Conservation (phyloP, 2,888 invertebrate genomes). For the Metallyticus violacea region DNA sequence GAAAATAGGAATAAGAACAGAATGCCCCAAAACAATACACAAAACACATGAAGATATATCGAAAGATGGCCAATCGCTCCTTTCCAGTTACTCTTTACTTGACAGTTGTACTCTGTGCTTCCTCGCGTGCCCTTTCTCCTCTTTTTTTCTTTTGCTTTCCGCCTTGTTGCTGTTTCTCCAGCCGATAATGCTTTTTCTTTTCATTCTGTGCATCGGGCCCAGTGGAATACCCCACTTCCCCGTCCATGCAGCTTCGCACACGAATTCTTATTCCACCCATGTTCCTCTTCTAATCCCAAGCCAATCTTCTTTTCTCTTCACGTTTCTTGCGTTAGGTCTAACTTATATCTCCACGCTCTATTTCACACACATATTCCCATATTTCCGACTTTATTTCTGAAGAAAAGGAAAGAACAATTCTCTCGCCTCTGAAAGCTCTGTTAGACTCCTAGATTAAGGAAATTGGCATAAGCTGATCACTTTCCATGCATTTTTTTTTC, state of each 20-base stretch:
- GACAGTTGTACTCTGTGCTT: background rate
- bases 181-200: conserved; percentile 17
- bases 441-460: too few relatives aligned
- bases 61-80: background rate
- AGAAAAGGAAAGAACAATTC: background rate
- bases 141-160: conserved; percentile 19
- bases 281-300: conserved; percentile 31
- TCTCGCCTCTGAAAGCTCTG: too few relatives aligned
- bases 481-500: too few relatives aligned
- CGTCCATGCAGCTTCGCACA: background rate
- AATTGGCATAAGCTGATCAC: too few relatives aligned
- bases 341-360: background rate
- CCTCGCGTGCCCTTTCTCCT: background rate
- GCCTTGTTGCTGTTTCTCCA: background rate
- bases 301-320: conserved; percentile 29
- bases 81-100: background rate
- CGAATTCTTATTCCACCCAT: conserved; percentile 29
- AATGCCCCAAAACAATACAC: background rate
- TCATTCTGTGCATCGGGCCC: conserved; percentile 10
- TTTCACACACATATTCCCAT: conserved; percentile 15
- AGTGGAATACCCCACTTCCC: conserved; percentile 8
- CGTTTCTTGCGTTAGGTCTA: conserved; percentile 15
- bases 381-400: background rate
- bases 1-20: background rate
- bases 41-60: background rate